Evolutionary conservation across 2,888 invertebrate species (phyloP), one percentile per base, ranked within the genome.

Genomic region (Toxonevra muliebris): DNA sequence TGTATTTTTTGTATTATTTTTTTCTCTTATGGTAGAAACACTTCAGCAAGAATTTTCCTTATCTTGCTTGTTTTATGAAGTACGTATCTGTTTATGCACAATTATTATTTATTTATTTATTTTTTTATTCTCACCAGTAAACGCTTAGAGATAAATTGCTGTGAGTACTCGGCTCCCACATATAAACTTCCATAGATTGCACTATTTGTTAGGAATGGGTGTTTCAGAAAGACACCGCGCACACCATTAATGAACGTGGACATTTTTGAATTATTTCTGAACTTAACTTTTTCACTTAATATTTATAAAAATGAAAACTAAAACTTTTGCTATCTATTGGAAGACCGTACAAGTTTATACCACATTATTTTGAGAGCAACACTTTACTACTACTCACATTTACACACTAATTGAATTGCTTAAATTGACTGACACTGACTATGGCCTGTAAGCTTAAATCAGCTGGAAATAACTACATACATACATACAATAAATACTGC

Each of bases 141-240:
- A 78, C 89, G 88, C 78, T 89, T 92, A 64, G 89, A 90, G 71
- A 91, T 85, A 10, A 89, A 89, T 85, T 95, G 95, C 80, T 94
- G 94, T 0, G 92, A 90, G 67, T 92, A 87, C 81, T 94, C 94
- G 0, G 95, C 94, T 5, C 91, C 91, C 0, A 91, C 89, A 81
- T 93, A 94, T 75, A 94, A 89, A 0, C 89, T 87, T 7, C 93
- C 94, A 82, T 94, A 94, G 45, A 93, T 88, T 3, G 88, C 80
- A 74, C 88, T 86, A 77, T 89, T 89, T 65, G 88, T 86, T 52
- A 88, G 69, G 41, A 89, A 84, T 0, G 89, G 89, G 70, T 87
- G 83, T 72, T 80, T 86, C 71, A 84, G 81, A 58, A 90, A 86
- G 13, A 87, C 71, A 2, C 68, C 68, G 41, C 77, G 77, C 57